Evolutionary conservation across 2,797 vertebrate genomes (phyloP).

Genomic region (Mastacembelus armatus): DNA sequence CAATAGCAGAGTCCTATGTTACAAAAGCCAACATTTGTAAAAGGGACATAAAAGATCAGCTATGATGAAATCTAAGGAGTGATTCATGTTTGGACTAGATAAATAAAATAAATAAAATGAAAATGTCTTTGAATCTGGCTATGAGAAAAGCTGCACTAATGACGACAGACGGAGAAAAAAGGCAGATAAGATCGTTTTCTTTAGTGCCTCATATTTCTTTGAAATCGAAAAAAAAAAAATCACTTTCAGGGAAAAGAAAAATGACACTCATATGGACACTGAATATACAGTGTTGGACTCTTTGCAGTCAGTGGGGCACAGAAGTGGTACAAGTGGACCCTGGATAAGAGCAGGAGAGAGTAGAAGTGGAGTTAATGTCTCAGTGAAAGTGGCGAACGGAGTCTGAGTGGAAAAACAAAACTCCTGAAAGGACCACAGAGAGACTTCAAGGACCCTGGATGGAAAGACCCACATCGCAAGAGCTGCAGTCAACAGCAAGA

Average conservation of each 20-base stretch:
- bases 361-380: slow-evolving; percentile 28
- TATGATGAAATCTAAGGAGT: slow-evolving; percentile 31
- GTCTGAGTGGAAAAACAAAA: slow-evolving; percentile 42
- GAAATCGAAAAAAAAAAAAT: slow-evolving; percentile 28
- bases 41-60: slow-evolving; percentile 11
- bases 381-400: slow-evolving; percentile 14
- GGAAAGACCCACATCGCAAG: slow-evolving; percentile 39
- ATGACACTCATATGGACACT: background rate
- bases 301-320: background rate
- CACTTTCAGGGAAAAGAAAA: slow-evolving; percentile 2
- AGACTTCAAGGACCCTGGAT: slow-evolving; percentile 56
- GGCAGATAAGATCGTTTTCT: slow-evolving; percentile 13
- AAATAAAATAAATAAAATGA: slow-evolving; percentile 70
- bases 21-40: slow-evolving; percentile 44
- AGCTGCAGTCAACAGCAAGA: slow-evolving; percentile 54
- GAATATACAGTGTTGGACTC: background rate
- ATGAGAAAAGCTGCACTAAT: slow-evolving; percentile 41
- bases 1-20: slow-evolving; percentile 55
- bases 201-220: slow-evolving; percentile 18
- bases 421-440: slow-evolving; percentile 42
- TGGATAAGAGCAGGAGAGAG: slow-evolving; percentile 18
- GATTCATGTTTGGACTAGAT: slow-evolving; percentile 46
- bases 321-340: slow-evolving; percentile 22
- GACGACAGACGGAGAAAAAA: slow-evolving; percentile 15
- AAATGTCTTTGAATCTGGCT: slow-evolving; percentile 48